Base-by-base conservation (phyloP, 2,797 vertebrate genomes). In the Mico argentatus region DNA sequence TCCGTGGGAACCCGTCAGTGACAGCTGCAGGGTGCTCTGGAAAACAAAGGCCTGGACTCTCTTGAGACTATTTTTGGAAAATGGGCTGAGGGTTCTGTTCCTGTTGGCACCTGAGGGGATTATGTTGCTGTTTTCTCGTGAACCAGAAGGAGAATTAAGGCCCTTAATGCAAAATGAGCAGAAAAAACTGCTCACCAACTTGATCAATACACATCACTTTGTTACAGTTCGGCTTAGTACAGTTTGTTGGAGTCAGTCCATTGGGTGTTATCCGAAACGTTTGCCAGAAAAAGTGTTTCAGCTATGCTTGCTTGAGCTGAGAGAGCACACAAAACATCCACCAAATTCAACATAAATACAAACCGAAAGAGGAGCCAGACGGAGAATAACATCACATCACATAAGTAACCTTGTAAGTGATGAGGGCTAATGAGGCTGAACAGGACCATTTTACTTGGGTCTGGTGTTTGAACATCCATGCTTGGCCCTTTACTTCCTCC, bases 191-290 rank as follows among this genome's bases (percentile, higher is more conserved):
- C 67, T 88, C 36, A 52, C 33, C 46, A 96, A 91, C 76, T 61
- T 90, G 91, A 86, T 94, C 92, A 81, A 73, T 57, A 88, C 92
- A 73, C 15, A 55, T 90, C 48, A 83, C 61, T 76, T 91, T 30
- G 94, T 98, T 98, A 95, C 91, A 95, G 77, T 97, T 97, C 98
- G 92, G 80, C 97, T 98, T 91, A 95, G 96, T 91, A 88, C 93
- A 96, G 85, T 97, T 98, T 96, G 97, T 93, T 96, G 90, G 89
- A 90, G 30, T 94, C 33, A 33, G 88, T 94, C 94, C 88, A 89
- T 59, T 95, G 97, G 91, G 86, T 98, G 96, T 98, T 97, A 91
- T 96, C 93, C 94, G 86, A 98, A 97, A 95, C 75, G 95, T 96
- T 89, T 96, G 67, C 93, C 26, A n/a, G 96, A 46, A 90, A 92